phyloP scores from a whole-genome alignment of 2,888 invertebrate genomes.

The Dione juno region DNA sequence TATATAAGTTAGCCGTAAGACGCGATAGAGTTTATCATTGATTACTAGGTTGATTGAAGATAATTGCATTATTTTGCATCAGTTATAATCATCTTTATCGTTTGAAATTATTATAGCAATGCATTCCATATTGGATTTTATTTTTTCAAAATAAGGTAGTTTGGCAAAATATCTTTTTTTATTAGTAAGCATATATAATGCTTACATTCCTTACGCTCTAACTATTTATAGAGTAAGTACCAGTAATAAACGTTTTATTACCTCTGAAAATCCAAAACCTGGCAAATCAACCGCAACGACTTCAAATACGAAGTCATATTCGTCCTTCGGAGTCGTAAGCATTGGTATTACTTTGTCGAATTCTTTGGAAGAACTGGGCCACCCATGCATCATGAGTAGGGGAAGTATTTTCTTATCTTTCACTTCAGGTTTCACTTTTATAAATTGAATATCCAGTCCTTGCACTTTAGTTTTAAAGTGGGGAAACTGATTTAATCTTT shows the following conservation, averaged over 20 bases:
- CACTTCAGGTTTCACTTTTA: constrained; percentile 85
- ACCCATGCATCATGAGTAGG: constrained; percentile 90
- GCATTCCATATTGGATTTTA: not conserved
- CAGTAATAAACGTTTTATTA: constrained; percentile 48
- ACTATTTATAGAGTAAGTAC: constrained; percentile 8
- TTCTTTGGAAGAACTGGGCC: constrained; percentile 94
- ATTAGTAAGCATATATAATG: not conserved
- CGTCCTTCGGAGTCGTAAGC: constrained; percentile 81
- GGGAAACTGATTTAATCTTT: constrained; percentile 86
- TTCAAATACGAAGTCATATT: constrained; percentile 86
- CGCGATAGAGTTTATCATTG: too few species aligned
- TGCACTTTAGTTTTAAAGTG: constrained; percentile 91
- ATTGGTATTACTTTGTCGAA: constrained; percentile 89
- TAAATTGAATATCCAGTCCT: constrained; percentile 89
- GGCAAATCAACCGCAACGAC: constrained; percentile 87
- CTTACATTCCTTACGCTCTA: not conserved
- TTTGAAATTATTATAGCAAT: not conserved
- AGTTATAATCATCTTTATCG: not conserved
- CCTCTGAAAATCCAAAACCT: constrained; percentile 88
- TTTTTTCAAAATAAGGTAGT: too few species aligned
- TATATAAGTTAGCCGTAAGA: not conserved
- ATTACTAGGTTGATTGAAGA: not conserved
- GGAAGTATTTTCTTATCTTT: constrained; percentile 77
- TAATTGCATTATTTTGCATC: constrained; percentile 3
- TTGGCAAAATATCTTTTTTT: not conserved